Percentiles rank a stretch among this genome's conserved stretches.
Evolutionary conservation across 2,113 vertebrate genomes (phyloP).

Genomic region (Odocoileus virginianus): DNA sequence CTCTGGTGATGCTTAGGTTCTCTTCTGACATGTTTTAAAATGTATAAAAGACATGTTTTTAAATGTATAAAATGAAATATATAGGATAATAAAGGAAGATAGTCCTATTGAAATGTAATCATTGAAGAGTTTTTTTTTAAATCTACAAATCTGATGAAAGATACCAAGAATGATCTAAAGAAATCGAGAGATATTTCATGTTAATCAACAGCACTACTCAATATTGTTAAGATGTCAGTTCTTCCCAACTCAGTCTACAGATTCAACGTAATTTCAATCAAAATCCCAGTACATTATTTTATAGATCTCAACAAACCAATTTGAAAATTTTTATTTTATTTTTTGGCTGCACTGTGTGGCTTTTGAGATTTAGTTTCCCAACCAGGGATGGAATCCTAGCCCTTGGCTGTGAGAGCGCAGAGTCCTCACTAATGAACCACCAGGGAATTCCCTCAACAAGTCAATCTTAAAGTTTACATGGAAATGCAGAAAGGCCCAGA

Average conservation of each 20-base stretch:
- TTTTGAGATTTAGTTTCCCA: neutral
- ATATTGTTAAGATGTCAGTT: neutral
- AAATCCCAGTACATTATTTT: neutral
- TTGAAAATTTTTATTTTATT: neutral
- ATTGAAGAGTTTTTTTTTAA: neutral
- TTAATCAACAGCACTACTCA: neutral
- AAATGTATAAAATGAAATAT: neutral
- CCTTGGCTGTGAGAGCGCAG: neutral
- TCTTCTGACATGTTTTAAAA: neutral
- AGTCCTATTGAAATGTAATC: neutral
- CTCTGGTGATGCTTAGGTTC: neutral
- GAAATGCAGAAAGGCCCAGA: neutral
- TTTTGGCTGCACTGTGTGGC: neutral
- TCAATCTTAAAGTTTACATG: neutral
- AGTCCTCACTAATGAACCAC: neutral
- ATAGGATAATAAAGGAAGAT: neutral
- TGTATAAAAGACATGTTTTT: neutral
- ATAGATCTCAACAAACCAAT: neutral
- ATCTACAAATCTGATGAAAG: neutral
- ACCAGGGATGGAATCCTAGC: neutral
- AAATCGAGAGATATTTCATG: neutral
- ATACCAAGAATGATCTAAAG: neutral
- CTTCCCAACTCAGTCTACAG: neutral
- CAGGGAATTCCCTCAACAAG: neutral
- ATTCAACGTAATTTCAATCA: neutral